phyloP scores from a whole-genome alignment of 2,888 invertebrate species.

The Acanthosoma haemorrhoidale region DNA sequence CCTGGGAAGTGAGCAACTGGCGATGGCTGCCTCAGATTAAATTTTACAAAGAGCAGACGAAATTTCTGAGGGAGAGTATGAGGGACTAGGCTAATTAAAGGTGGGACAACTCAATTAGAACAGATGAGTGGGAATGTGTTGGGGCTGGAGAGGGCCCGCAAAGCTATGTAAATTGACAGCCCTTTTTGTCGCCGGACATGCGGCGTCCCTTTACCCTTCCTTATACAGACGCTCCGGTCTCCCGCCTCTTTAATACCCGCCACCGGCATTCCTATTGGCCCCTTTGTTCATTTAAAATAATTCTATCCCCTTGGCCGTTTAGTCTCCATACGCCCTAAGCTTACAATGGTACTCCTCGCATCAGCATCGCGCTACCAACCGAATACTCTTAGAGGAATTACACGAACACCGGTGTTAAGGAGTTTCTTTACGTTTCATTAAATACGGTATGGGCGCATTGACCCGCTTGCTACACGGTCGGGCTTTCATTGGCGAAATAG shows the following conservation, averaged over 20 bases:
- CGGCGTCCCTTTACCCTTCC: slow-evolving; percentile 13
- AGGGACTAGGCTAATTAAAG: neutral
- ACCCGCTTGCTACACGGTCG: neutral
- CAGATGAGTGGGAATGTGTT: neutral
- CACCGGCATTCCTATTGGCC: slow-evolving; percentile 13
- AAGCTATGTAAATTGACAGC: slow-evolving; percentile 23
- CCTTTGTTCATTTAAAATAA: slow-evolving; percentile 26
- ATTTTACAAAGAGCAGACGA: no score
- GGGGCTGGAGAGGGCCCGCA: neutral
- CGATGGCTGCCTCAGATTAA: no score
- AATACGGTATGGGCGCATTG: neutral
- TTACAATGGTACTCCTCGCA: no score
- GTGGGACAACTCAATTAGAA: neutral
- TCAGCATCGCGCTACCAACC: no score
- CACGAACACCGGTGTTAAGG: neutral
- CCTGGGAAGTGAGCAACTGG: no score
- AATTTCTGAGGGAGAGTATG: neutral
- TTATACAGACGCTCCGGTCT: neutral
- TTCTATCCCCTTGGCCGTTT: neutral
- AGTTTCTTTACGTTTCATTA: neutral
- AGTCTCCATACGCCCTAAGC: neutral
- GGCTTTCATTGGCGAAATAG: neutral
- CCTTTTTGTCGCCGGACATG: slow-evolving; percentile 18
- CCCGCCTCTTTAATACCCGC: neutral
- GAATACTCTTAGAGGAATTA: no score